Evolutionary conservation across 2,888 invertebrate species (phyloP).

Genomic region (Trachelus troglodyta): DNA sequence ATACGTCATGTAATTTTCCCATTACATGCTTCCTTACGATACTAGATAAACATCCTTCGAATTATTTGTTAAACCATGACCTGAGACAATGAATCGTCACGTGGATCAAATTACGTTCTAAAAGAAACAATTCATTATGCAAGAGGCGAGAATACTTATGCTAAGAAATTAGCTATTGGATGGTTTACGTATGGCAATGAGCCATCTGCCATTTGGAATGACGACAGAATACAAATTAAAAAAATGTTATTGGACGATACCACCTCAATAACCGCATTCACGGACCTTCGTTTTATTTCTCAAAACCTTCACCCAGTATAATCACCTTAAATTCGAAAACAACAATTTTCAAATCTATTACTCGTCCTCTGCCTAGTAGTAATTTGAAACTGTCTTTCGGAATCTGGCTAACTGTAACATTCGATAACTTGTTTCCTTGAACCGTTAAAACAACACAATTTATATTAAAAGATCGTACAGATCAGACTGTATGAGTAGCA

Average conservation of each 20-base stretch:
- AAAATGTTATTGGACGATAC: not conserved
- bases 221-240: constrained; percentile 15
- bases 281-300: not conserved
- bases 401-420: not conserved
- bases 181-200: constrained; percentile 18
- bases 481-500: not conserved
- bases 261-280: not conserved
- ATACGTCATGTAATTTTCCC: not conserved
- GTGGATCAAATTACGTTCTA: not conserved
- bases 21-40: too few relatives aligned
- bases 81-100: not conserved
- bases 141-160: constrained; percentile 18
- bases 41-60: not conserved
- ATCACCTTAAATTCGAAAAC: not conserved
- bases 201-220: constrained; percentile 9
- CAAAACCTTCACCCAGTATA: not conserved
- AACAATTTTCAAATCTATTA: not conserved
- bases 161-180: constrained; percentile 13
- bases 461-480: not conserved
- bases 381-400: not conserved
- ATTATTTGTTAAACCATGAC: not conserved
- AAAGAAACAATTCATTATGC: constrained; percentile 19
- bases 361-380: not conserved
- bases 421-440: not conserved
- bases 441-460: not conserved